Base-by-base conservation (phyloP, 2,888 invertebrate species). In the Brenthis daphne region DNA sequence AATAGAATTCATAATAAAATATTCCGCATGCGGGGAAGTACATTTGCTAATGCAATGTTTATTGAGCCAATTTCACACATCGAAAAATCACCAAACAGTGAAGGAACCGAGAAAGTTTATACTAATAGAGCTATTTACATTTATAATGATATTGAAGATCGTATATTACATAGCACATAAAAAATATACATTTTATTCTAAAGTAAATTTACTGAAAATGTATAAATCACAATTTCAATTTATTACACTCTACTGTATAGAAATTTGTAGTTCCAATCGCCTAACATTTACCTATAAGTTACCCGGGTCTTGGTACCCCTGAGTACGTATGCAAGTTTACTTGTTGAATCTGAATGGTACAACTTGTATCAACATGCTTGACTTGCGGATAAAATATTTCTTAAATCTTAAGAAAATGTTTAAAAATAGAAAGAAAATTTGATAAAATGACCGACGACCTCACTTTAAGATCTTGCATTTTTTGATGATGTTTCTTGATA, bases 221-320 rank as follows among this genome's bases (percentile, higher is more conserved):
- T 64, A 33, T 51, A 37, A 68, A 67, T 67, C 51, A 56, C 29
- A 63, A 68, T 63, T 51, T 57, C 50, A 51, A 57, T 57, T 64
- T 57, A 48, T 50, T 43, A 47, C 50, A 37, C 43, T 16, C 37
- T 37, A 56, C 37, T 51, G 63, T 57, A 48, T 50, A 61, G 48
- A 56, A 55, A 56, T 67, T 57, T 63, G 67, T 63, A 57, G 48
- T 29, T 63, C 55, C 20, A 56, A 57, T 65, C 55, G 20, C 20
- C 51, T 57, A 57, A 65, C 57, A 65, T 58, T 66, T 29, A 29
- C 54, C 20, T 20, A 20, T 1, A 60, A 66, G 54, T 11, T 58
- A 66, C 29, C 48, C 53, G 29, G 57, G 47, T 58, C 47, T 58
- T 13, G 43, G 29, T 57, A 65, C n/a, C 29, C 43, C 53, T 48